Evolutionary conservation across 1,140 invertebrate species (phyloP).

Genomic region (Drosophila persimilis): DNA sequence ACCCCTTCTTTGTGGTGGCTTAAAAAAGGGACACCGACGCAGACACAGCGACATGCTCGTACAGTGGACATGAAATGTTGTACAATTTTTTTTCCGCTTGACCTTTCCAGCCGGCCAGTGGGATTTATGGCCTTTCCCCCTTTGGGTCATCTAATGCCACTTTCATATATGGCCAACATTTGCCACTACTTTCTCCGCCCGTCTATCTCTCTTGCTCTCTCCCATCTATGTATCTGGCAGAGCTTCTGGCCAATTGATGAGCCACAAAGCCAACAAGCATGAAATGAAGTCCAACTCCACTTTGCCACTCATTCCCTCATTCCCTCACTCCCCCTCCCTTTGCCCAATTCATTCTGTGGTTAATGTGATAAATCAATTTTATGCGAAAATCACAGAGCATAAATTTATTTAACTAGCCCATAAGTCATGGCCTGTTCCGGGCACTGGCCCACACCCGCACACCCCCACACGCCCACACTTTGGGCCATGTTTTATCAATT

Average conservation of each 20-base stretch:
- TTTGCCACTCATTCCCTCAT: neutral
- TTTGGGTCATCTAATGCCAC: constrained; percentile 73
- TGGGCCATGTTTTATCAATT: constrained; percentile 38
- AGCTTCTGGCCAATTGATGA: constrained; percentile 65
- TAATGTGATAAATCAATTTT: constrained; percentile 82
- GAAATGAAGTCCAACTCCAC: constrained; percentile 70
- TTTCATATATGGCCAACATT: constrained; percentile 52
- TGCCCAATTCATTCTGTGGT: constrained; percentile 59
- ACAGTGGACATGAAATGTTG: constrained; percentile 35
- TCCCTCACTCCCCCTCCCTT: neutral
- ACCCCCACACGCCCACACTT: neutral
- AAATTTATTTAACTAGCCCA: constrained; percentile 81
- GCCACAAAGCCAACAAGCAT: constrained; percentile 79
- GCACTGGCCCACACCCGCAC: constrained; percentile 11
- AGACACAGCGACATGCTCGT: neutral
- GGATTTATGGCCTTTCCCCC: constrained; percentile 63
- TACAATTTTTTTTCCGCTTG: constrained; percentile 45
- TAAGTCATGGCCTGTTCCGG: constrained; percentile 59
- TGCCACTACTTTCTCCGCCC: constrained; percentile 22
- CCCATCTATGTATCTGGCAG: constrained; percentile 21
- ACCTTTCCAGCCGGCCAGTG: constrained; percentile 50
- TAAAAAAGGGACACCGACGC: constrained; percentile 23
- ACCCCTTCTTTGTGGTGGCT: constrained; percentile 73
- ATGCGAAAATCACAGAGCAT: constrained; percentile 80
- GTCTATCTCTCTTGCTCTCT: constrained; percentile 13